Evolutionary conservation across 2,113 vertebrate species (phyloP).

Genomic region (Tychaedon coryphoeus): DNA sequence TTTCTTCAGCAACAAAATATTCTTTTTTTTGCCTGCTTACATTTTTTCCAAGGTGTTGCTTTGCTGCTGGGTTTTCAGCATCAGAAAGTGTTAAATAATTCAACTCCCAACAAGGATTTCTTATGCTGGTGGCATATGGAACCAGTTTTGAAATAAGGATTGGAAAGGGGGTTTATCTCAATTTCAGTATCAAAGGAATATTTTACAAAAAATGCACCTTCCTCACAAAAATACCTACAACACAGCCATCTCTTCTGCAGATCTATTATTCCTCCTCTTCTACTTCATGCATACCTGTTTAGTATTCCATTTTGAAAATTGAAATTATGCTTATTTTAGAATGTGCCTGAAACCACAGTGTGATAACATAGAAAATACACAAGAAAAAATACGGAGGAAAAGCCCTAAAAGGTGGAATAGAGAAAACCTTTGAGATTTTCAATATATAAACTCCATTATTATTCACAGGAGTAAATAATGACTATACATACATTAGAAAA

Average conservation of each 20-base stretch:
- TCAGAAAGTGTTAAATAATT: slow-evolving; percentile 61
- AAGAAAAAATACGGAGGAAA: background rate
- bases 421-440: background rate
- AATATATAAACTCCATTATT: background rate
- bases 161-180: slow-evolving; percentile 10
- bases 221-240: background rate
- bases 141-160: slow-evolving; percentile 3
- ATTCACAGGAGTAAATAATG: slow-evolving; percentile 9
- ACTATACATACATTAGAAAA: background rate
- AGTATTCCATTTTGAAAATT: background rate
- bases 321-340: background rate
- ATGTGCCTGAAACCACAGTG: background rate
- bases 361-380: background rate
- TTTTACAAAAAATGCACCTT: slow-evolving; percentile 9
- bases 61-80: slow-evolving; percentile 36
- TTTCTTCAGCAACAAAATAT: background rate
- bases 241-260: background rate
- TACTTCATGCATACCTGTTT: background rate
- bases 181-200: slow-evolving; percentile 17
- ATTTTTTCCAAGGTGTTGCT: slow-evolving; percentile 20
- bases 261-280: background rate
- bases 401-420: background rate
- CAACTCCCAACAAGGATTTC: slow-evolving; percentile 22
- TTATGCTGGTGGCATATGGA: slow-evolving; percentile 27
- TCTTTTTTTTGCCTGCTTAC: background rate